These are phyloP conservation scores for Drosophila mercatorum DNA, from an alignment of 2,888 invertebrate genomes.

Conservation along the genomic window DNA sequence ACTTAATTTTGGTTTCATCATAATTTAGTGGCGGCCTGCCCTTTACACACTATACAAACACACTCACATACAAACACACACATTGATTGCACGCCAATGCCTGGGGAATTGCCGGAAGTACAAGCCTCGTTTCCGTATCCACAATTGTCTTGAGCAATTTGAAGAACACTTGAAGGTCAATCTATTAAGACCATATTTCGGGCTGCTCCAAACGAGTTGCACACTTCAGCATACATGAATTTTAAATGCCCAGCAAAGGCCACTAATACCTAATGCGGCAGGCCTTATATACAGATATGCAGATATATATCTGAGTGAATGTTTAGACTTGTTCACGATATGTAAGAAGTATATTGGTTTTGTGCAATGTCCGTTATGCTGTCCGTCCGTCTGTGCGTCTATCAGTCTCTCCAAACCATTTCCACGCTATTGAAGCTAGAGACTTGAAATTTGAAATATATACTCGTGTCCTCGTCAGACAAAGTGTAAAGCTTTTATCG, in stretches of 20 bases:
- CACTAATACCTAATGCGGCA: background rate
- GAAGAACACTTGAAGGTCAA: conserved; percentile 63
- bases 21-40: conserved; percentile 54
- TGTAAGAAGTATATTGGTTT: too few relatives aligned
- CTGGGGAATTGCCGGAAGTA: conserved; percentile 70
- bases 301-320: background rate
- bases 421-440: too few relatives aligned
- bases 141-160: conserved; percentile 46
- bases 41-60: conserved; percentile 2
- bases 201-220: background rate
- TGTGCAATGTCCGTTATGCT: too few relatives aligned
- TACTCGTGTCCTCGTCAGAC: too few relatives aligned
- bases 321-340: too few relatives aligned
- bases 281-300: background rate
- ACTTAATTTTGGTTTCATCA: conserved; percentile 71
- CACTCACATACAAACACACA: background rate
- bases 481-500: too few relatives aligned
- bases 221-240: background rate
- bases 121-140: conserved; percentile 27
- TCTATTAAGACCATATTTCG: background rate
- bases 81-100: conserved; percentile 55
- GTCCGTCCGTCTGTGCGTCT: too few relatives aligned
- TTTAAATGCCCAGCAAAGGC: background rate
- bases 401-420: too few relatives aligned
- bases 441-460: too few relatives aligned